Base-by-base conservation (phyloP, 2,888 invertebrate genomes). In the Cephus nigrinus region DNA sequence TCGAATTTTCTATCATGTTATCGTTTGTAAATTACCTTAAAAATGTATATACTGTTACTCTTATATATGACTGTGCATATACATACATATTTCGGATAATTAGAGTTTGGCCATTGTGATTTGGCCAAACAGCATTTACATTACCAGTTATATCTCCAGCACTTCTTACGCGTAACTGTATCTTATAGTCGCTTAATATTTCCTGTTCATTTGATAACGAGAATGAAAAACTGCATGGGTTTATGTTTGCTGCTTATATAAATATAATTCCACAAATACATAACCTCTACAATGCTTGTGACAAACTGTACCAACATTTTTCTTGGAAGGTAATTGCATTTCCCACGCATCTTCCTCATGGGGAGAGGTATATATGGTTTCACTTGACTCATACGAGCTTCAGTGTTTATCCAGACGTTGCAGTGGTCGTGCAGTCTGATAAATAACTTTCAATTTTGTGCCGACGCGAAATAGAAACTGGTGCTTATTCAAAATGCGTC, bases 311-410 rank as follows among this genome's bases (percentile, higher is more conserved):
- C 9, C 5, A 55, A 55, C 34, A 75, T 75, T 75, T 68, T 78
- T 78, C 78, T 69, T 33, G 36, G 75, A 75, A 75, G 72, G 69
- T 72, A 78, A 75, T 75, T 78, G 73, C 35, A 30, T 78, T 75
- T 75, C 78, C 40, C 75, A 75, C 75, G 30, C 55, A 34, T 68
- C 68, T 75, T 78, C 75, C 72, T 78, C 75, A 72, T 78, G 4
- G 23, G n/a, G 33, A 12, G 23, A 40, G 68, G 23, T 73, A 32
- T 74, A 74, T 32, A 74, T 74, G 33, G 31, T 74, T 74, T 74
- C 35, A 33, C 30, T 34, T 35, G 74, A 74, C 35, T 74, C 74
- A 35, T 33, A 30, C 33, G 35, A 74, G 34, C 32, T 34, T 33
- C 74, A 74, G 74, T 74, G 23, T 74, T 74, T 74, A 74, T 35